phyloP scores from a whole-genome alignment of 2,888 invertebrate genomes.

The Laspeyria flexula region DNA sequence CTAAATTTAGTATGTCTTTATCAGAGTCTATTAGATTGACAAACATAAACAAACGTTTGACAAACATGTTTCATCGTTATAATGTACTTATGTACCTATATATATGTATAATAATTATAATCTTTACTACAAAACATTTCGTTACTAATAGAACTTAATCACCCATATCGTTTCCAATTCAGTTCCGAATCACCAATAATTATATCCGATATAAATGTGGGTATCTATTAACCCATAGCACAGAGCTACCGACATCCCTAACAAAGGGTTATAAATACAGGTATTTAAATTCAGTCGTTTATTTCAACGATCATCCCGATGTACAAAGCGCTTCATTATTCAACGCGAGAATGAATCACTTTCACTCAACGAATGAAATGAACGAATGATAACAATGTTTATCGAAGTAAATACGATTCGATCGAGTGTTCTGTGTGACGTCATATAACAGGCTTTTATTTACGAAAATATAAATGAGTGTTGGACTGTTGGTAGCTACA shows the following conservation, averaged over 20 bases:
- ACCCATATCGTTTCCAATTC: neutral
- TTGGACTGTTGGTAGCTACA: too few relatives aligned
- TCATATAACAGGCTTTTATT: neutral
- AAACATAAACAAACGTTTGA: too few relatives aligned
- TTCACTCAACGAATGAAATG: slow-evolving; percentile 35
- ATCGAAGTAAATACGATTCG: slow-evolving; percentile 32
- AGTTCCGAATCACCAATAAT: neutral
- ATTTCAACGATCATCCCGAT: slow-evolving; percentile 47
- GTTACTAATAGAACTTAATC: neutral
- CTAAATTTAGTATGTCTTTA: too few relatives aligned
- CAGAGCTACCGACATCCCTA: slow-evolving; percentile 41
- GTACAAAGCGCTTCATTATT: slow-evolving; percentile 55
- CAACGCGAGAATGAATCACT: slow-evolving; percentile 49
- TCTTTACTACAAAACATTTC: too few relatives aligned
- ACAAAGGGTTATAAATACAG: slow-evolving; percentile 48
- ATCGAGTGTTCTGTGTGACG: slow-evolving; percentile 18
- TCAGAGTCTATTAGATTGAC: too few relatives aligned
- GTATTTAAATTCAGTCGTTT: slow-evolving; percentile 51
- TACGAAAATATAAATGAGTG: neutral
- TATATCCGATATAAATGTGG: slow-evolving; percentile 29
- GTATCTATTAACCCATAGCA: slow-evolving; percentile 44
- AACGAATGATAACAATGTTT: slow-evolving; percentile 42
- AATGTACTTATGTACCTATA: too few relatives aligned
- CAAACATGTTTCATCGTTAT: too few relatives aligned
- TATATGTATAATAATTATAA: too few relatives aligned